Evolutionary conservation across 1,140 invertebrate genomes (phyloP), one percentile per base, ranked within the genome.

Genomic region (Drosophila arizonae): DNA sequence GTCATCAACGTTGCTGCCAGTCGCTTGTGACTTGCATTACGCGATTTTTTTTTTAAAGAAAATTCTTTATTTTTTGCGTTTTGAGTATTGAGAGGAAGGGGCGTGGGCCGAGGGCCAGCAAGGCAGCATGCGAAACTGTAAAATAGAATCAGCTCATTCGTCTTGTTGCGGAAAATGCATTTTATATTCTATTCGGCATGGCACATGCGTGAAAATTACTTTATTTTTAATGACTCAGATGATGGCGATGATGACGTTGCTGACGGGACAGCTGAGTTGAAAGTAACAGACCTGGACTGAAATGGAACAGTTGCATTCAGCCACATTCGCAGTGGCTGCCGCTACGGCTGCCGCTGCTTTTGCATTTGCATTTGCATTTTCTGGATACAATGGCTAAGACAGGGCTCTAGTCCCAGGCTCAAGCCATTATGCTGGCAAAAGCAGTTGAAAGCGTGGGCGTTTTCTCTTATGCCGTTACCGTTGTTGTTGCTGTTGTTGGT

Each of bases 181-280:
- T 87, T 79, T 80, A 88, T 87, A 84, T 88, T 82, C 76, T 77
- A 88, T 88, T 79, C 52, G 73, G 67, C 68, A 72, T 74, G 80
- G 84, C 79, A 86, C 73, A 84, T 88, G 84, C 84, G 84, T 87
- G 84, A 87, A 87, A 87, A 87, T 87, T 84, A 79, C 82, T 86
- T 87, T 86, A 88, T 86, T 82, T 87, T 86, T 87, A 86, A 86
- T 88, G 82, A 87, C 77, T 74, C 39, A 28, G 68, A 58, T 33
- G 54, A 51, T 33, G 57, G 54, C 9, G 50, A 8, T 17, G 52
- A 41, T 45, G 74, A 72, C 10, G 24, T 41, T 6, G 61, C 39
- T 57, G 46, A 39, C 33, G 57, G 33, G 21, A 58, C 36, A 43
- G 48, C 45, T 26, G 41, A 43, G 46, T 15, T 33, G 45, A 24